Evolutionary conservation across 1,140 invertebrate genomes (phyloP).

Genomic region (Drosophila pectinifera): DNA sequence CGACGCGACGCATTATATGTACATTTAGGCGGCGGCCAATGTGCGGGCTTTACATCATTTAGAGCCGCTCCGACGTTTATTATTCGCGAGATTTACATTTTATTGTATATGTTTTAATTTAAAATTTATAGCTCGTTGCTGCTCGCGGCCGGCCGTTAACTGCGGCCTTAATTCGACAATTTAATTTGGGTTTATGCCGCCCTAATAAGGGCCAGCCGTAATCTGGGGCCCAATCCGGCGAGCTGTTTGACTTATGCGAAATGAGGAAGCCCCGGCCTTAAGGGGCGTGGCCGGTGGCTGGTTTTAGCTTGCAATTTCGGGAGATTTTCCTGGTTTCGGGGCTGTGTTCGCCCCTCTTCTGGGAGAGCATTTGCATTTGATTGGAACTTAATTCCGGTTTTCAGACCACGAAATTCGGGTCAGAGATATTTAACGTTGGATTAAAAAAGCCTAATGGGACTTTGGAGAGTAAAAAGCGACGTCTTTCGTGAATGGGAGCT

Average conservation of each 20-base stretch:
- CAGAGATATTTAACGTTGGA: conserved; percentile 28
- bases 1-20: conserved; percentile 37
- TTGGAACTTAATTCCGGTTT: conserved; percentile 49
- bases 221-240: conserved; percentile 26
- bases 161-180: conserved; percentile 80
- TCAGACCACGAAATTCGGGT: conserved; percentile 35
- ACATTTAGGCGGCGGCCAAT: conserved; percentile 54
- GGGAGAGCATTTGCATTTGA: conserved; percentile 47
- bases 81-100: conserved; percentile 75
- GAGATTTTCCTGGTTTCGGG: conserved; percentile 18
- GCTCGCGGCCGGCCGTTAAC: conserved; percentile 47
- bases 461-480: neutral
- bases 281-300: conserved; percentile 41
- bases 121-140: conserved; percentile 63
- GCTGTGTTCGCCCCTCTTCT: conserved; percentile 10
- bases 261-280: conserved; percentile 69
- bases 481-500: neutral
- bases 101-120: conserved; percentile 82
- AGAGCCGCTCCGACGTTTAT: conserved; percentile 72
- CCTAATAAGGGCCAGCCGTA: conserved; percentile 60
- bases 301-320: conserved; percentile 43
- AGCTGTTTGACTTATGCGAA: conserved; percentile 50
- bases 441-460: conserved; percentile 21
- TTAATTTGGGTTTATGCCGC: conserved; percentile 77
- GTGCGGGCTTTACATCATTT: conserved; percentile 77